phyloP scores from a whole-genome alignment of 1,140 invertebrate species.

The Drosophila ogumai region DNA sequence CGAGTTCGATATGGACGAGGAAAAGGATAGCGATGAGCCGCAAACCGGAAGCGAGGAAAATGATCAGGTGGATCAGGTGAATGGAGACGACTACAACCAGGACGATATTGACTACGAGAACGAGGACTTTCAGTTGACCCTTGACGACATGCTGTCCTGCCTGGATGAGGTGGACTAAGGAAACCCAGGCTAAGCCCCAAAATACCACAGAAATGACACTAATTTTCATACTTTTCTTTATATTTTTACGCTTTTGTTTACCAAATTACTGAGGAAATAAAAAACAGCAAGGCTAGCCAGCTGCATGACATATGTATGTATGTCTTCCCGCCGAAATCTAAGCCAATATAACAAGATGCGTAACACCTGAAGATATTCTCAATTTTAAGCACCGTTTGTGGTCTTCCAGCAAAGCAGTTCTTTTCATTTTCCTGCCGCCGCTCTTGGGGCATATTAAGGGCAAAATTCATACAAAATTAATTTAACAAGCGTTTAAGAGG shows the following conservation, averaged over 20 bases:
- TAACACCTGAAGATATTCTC: not conserved
- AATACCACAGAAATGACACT: not conserved
- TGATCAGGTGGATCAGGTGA: not conserved
- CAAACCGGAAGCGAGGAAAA: not conserved
- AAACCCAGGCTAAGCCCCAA: not conserved
- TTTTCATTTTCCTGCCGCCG: not conserved
- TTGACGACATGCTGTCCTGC: not conserved
- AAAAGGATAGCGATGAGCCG: not conserved
- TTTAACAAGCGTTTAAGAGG: slow-evolving; percentile 33
- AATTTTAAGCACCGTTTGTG: not conserved
- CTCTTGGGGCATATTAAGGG: slow-evolving; percentile 15
- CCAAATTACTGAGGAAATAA: not conserved
- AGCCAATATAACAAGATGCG: not conserved
- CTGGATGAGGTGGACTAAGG: not conserved
- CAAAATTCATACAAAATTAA: slow-evolving; percentile 38
- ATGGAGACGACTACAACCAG: too few relatives aligned
- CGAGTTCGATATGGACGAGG: not conserved
- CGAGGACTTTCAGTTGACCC: not conserved
- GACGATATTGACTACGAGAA: not conserved
- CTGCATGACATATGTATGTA: too few relatives aligned
- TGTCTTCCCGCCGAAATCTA: too few relatives aligned
- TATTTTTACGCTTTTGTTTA: not conserved
- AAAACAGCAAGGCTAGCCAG: too few relatives aligned
- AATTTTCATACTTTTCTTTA: not conserved
- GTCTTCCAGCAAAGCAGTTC: not conserved